These are phyloP conservation scores for Chelonoidis abingdonii DNA, from an alignment of 2,113 vertebrate species.

Conservation along the genomic window DNA sequence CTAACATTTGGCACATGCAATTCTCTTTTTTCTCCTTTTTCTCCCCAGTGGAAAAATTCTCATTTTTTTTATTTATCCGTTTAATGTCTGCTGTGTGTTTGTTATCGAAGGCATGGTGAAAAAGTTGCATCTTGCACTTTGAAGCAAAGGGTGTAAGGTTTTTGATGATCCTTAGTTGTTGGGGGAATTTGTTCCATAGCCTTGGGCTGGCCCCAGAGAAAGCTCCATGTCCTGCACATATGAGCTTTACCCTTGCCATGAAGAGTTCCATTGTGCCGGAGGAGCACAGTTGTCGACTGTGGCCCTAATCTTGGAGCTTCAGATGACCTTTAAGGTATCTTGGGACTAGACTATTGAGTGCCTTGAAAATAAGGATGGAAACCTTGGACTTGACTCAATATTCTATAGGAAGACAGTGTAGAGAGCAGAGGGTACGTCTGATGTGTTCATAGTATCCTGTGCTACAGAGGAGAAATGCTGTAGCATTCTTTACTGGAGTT, in stretches of 20 bases:
- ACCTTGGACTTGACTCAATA: not conserved
- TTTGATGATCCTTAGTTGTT: not conserved
- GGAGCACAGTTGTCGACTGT: not conserved
- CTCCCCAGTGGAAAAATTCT: not conserved
- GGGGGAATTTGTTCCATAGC: not conserved
- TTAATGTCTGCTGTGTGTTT: not conserved
- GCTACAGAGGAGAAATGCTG: not conserved
- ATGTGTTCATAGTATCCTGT: not conserved
- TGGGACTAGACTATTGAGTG: not conserved
- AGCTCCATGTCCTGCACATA: not conserved
- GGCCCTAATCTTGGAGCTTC: not conserved
- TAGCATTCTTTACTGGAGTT: conserved; percentile 16
- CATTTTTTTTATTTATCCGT: not conserved
- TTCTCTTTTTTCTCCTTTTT: not conserved
- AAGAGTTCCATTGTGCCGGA: not conserved
- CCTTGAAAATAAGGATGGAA: conserved; percentile 4
- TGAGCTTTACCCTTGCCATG: not conserved
- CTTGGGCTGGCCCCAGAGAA: not conserved
- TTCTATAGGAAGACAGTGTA: not conserved
- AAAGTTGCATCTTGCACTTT: not conserved
- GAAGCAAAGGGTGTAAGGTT: not conserved
- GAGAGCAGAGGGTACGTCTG: not conserved
- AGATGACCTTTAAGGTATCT: not conserved
- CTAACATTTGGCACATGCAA: not conserved
- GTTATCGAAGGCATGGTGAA: not conserved